Conservation (phyloP, 2,113 vertebrate genomes). For the Brachypodius melanocephalos region DNA sequence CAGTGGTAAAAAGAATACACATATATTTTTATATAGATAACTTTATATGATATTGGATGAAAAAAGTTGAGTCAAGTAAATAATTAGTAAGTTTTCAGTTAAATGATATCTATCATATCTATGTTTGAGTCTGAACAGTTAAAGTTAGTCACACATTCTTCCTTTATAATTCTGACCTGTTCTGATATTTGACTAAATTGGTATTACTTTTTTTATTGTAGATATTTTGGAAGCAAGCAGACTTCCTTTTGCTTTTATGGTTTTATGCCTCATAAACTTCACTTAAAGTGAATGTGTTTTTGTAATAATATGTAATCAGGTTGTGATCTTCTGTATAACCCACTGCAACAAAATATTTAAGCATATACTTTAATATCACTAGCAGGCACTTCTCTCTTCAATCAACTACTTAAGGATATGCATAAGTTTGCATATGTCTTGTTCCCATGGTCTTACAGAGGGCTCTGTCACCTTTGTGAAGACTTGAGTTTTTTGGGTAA, state of each 20-base stretch:
- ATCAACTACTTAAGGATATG: background rate
- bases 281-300: background rate
- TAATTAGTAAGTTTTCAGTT: background rate
- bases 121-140: background rate
- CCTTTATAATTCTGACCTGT: background rate
- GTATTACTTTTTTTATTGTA: background rate
- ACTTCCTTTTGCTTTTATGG: constrained; percentile 18
- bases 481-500: background rate
- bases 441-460: background rate
- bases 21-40: background rate
- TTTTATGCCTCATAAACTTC: background rate
- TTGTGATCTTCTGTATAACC: background rate
- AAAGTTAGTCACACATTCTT: constrained; percentile 14
- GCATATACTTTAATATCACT: background rate
- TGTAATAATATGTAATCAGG: background rate
- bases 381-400: background rate
- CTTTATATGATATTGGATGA: background rate
- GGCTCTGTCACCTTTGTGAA: background rate
- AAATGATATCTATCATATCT: background rate
- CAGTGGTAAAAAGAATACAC: background rate
- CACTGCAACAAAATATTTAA: background rate
- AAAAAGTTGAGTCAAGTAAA: background rate
- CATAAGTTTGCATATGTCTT: background rate
- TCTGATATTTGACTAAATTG: background rate
- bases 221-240: background rate